These are phyloP conservation scores for Ametastegia equiseti DNA, from an alignment of 2,888 invertebrate species.

Conservation along the genomic window DNA sequence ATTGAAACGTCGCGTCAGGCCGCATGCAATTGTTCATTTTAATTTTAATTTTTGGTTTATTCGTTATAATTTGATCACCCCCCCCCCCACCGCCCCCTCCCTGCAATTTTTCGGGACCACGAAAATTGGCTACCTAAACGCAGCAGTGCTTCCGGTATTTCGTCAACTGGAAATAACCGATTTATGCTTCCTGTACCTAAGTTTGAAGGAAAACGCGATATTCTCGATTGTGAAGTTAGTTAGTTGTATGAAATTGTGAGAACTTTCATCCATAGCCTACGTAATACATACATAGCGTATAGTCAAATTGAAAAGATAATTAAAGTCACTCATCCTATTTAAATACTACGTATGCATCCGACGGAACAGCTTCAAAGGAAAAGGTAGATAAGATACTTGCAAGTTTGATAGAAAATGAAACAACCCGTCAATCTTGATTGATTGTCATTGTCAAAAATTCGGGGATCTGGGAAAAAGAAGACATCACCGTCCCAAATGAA, in stretches of 20 bases:
- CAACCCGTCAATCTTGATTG: neutral
- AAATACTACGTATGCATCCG: neutral
- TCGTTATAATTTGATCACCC: neutral
- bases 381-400: constrained; percentile 9
- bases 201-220: neutral
- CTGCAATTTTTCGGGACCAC: neutral
- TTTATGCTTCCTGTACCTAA: neutral
- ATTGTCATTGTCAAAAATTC: neutral
- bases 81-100: too few relatives aligned
- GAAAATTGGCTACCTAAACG: neutral
- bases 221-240: neutral
- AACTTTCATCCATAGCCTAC: neutral
- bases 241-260: constrained; percentile 22
- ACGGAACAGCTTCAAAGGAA: constrained; percentile 3
- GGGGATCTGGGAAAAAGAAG: neutral
- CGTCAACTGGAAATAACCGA: neutral
- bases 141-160: neutral
- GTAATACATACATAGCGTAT: constrained; percentile 3
- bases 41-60: neutral
- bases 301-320: neutral
- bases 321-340: neutral
- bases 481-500: neutral
- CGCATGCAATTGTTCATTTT: neutral
- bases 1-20: neutral
- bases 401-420: constrained; percentile 1